Conservation (phyloP, 92 coral and sea anemone genomes). For the Palythoa caribaeorum region DNA sequence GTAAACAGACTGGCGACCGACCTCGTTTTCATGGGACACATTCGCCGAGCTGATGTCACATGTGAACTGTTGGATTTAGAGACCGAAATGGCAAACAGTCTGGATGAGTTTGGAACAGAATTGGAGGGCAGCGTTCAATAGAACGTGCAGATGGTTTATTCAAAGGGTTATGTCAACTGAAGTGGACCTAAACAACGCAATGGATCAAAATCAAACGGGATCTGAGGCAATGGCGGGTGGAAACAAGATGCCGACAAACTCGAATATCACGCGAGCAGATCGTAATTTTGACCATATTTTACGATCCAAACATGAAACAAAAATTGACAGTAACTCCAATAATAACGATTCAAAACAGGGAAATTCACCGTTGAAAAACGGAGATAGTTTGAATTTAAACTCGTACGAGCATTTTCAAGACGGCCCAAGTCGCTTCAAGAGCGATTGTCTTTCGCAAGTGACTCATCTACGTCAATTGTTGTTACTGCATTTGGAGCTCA, state of each 20-base stretch:
- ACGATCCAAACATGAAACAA: conserved; percentile 83
- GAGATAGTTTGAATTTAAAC: conserved; percentile 41
- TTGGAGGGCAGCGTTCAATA: conserved; percentile 89
- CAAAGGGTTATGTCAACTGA: conserved; percentile 99
- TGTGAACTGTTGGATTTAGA: conserved; percentile 72
- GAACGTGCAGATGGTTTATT: conserved; percentile 88
- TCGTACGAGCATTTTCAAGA: conserved; percentile 54
- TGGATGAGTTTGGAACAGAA: conserved; percentile 81
- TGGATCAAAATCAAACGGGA: conserved; percentile 72
- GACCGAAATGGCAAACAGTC: conserved; percentile 55
- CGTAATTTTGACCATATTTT: conserved; percentile 78
- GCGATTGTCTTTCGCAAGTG: conserved; percentile 86
- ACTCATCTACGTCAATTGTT: conserved; percentile 93
- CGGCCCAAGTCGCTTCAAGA: conserved; percentile 76
- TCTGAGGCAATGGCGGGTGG: conserved; percentile 73
- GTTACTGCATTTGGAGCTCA: conserved; percentile 94
- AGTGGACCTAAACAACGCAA: conserved; percentile 64
- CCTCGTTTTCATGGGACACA: conserved; percentile 62
- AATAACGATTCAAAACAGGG: conserved; percentile 58
- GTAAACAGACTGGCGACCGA: neutral
- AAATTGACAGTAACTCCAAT: conserved; percentile 45
- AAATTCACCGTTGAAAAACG: conserved; percentile 40
- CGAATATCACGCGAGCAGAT: conserved; percentile 81
- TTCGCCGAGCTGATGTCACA: conserved; percentile 72
- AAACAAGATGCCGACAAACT: conserved; percentile 80